phyloP scores from a whole-genome alignment of 2,797 vertebrate genomes.

The Synaphobranchus kaupii region DNA sequence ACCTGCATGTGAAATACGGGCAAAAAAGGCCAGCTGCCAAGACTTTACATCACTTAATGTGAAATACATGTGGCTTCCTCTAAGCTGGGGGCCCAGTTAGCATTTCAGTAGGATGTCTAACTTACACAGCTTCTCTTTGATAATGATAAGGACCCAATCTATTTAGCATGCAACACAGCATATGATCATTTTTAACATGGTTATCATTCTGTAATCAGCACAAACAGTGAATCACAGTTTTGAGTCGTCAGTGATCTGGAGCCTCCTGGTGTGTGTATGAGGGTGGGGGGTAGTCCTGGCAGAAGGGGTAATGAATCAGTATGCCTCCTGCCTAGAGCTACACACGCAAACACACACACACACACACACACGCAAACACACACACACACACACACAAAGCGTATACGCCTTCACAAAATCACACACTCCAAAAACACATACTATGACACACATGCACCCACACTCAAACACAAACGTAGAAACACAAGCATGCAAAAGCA shows the following conservation, averaged over 20 bases:
- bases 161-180: neutral
- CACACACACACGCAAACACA: neutral
- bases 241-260: neutral
- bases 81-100: neutral
- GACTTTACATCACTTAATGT: neutral
- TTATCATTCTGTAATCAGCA: neutral
- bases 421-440: neutral
- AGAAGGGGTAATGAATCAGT: constrained; percentile 63
- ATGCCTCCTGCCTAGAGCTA: constrained; percentile 44
- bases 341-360: neutral
- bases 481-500: constrained; percentile 2
- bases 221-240: neutral
- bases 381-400: constrained; percentile 4
- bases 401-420: constrained; percentile 6
- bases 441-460: neutral
- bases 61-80: neutral
- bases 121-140: neutral
- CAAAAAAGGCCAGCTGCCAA: neutral
- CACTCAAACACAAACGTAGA: constrained; percentile 9
- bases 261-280: neutral
- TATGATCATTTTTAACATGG: neutral
- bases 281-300: constrained; percentile 53
- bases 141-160: neutral
- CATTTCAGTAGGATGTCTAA: neutral
- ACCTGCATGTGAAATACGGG: neutral